Evolutionary conservation across 1,140 invertebrate species (phyloP), one percentile per base, ranked within the genome.

Genomic region (Globodera rostochiensis): DNA sequence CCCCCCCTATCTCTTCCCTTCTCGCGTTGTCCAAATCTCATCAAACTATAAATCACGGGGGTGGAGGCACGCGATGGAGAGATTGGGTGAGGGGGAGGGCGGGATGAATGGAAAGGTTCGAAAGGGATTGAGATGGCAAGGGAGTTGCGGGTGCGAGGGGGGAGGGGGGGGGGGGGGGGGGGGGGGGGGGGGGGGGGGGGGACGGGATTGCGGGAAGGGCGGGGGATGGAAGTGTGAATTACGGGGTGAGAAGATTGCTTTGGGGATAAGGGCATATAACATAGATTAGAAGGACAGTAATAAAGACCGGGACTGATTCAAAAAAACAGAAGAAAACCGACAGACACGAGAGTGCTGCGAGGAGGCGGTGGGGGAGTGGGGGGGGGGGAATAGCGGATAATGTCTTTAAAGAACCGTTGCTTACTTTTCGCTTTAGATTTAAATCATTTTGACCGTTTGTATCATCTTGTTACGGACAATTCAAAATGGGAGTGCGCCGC

Each of bases 1-100:
- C 50, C 3, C 6, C 50, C 50, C 3, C 1, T 50, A 1, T 8
- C 50, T 50, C 11, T 50, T 60, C 15, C 57, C 5, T 60, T 60
- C 57, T 60, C 57, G 57, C 15, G 57, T 60, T 60, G 57, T 60
- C 57, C 57, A 60, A 60, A 60, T 60, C 57, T 36, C 25, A 71
- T 71, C 25, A 47, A 36, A 71, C 13, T 21, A 47, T 71, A 71
- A 71, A 71, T 71, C 69, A 71, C 36, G 9, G n/a, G 67, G 19
- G 60, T n/a, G n/a, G 25, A 36, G 11, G 46, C 69, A 71, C 69
- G 69, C 69, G 69, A 71, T 71, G 69, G 46, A 71, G 25, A 36
- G 25, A 36, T 36, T 36, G 25, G 25, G 25, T 36, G 25, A 71
- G n/a, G 21, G 69, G 25, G 53, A 19, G 1, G n/a, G 57, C 0